These are phyloP conservation scores for Ditylenchus weischeri DNA, from an alignment of 2,888 invertebrate genomes.

Conservation along the genomic window DNA sequence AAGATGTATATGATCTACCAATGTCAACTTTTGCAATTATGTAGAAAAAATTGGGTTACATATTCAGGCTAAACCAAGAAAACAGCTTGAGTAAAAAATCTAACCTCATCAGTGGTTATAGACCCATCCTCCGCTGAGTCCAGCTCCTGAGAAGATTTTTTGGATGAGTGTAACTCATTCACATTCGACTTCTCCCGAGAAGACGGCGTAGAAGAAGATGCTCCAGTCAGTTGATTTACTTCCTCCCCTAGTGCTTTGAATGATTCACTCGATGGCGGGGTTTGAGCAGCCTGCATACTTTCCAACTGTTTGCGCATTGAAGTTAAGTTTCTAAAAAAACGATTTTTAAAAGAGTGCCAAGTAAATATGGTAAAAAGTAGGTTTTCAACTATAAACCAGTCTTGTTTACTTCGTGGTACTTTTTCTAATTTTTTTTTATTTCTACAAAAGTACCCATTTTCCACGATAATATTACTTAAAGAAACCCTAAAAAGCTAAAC, in stretches of 20 bases:
- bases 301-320: slow-evolving; percentile 25
- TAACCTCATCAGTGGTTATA: slow-evolving; percentile 11
- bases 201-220: not conserved
- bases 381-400: too few species aligned
- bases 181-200: not conserved
- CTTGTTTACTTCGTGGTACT: too few species aligned
- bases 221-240: too few species aligned
- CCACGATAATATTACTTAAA: too few species aligned
- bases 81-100: too few species aligned
- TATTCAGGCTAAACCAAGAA: too few species aligned
- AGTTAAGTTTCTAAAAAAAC: slow-evolving; percentile 17
- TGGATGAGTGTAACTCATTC: not conserved
- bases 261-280: not conserved
- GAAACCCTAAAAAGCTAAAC: too few species aligned
- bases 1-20: too few species aligned
- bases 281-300: slow-evolving; percentile 9
- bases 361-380: too few species aligned
- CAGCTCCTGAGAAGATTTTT: slow-evolving; percentile 1
- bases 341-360: not conserved
- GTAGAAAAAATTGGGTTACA: too few species aligned
- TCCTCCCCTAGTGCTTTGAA: not conserved
- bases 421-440: too few species aligned
- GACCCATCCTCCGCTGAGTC: slow-evolving; percentile 5
- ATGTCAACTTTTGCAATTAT: too few species aligned
- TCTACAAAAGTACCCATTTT: not conserved